Conservation (phyloP, 1,140 invertebrate genomes). For the Cheumatopsyche charites region DNA sequence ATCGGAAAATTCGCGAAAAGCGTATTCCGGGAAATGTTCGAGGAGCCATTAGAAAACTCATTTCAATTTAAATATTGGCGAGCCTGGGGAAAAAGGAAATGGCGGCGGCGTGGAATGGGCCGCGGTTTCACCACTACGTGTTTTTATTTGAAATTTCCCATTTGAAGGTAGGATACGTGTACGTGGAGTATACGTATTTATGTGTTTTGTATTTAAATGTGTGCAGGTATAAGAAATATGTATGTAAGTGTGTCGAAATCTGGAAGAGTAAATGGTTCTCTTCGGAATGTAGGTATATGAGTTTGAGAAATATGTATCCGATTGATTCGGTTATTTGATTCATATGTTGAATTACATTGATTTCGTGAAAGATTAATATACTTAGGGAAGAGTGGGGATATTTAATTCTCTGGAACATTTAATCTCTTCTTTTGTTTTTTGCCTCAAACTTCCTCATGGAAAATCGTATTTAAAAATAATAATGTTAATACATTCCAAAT, state of each 20-base stretch:
- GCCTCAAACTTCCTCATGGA: no score
- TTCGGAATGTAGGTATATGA: no score
- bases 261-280: no score
- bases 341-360: no score
- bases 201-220: neutral
- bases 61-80: conserved; percentile 47
- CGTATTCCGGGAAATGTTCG: conserved; percentile 32
- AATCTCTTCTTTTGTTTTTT: no score
- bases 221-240: neutral
- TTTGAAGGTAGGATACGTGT: conserved; percentile 8
- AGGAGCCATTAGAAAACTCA: conserved; percentile 46
- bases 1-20: conserved; percentile 26
- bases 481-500: no score
- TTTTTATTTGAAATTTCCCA: conserved; percentile 34
- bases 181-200: conserved; percentile 4
- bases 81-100: conserved; percentile 26
- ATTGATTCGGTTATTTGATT: no score
- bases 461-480: no score
- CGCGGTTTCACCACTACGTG: conserved; percentile 2
- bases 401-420: no score
- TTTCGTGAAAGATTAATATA: no score
- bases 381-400: no score
- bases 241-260: neutral
- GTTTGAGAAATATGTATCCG: no score
- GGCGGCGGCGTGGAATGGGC: conserved; percentile 6